phyloP scores from a whole-genome alignment of 92 coral and sea anemone genomes.

The Siderastrea siderea region DNA sequence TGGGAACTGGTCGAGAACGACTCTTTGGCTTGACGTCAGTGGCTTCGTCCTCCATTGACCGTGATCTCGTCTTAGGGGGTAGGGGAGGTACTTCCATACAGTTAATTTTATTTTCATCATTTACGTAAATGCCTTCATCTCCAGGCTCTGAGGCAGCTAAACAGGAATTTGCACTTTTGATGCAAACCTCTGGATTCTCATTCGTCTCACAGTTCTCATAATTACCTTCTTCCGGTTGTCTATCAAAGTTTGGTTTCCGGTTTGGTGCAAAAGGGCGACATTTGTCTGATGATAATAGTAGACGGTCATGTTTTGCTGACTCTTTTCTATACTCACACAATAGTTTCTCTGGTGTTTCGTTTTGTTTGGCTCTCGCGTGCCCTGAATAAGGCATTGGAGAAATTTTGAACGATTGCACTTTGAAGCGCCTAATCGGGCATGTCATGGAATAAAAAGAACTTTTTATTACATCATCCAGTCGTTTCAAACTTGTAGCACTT shows the following conservation, averaged over 20 bases:
- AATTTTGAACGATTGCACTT: slow-evolving; percentile 1
- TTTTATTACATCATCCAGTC: neutral
- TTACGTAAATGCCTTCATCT: neutral
- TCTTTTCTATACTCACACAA: neutral
- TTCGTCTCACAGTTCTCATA: neutral
- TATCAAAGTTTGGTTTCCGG: neutral
- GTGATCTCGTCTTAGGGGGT: slow-evolving; percentile 11
- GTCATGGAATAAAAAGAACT: slow-evolving; percentile 21
- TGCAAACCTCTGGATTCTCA: too few relatives aligned
- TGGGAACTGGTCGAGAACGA: slow-evolving; percentile 12
- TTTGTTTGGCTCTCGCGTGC: neutral
- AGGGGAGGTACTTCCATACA: neutral
- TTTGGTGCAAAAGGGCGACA: neutral
- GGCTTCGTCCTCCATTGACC: too few relatives aligned
- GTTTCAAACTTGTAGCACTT: neutral
- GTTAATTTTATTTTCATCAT: neutral
- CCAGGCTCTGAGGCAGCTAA: neutral
- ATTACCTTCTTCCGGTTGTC: neutral
- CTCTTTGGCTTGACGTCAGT: neutral
- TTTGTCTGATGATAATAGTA: neutral
- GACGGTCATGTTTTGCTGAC: neutral
- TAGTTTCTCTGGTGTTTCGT: neutral
- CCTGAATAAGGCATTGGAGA: slow-evolving; percentile 6
- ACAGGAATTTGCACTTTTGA: too few relatives aligned
- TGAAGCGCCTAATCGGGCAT: slow-evolving; percentile 21